Percentiles rank a stretch among this genome's conserved stretches.
Evolutionary conservation across 2,113 vertebrate species (phyloP).

Genomic region (Ophiodon elongatus): DNA sequence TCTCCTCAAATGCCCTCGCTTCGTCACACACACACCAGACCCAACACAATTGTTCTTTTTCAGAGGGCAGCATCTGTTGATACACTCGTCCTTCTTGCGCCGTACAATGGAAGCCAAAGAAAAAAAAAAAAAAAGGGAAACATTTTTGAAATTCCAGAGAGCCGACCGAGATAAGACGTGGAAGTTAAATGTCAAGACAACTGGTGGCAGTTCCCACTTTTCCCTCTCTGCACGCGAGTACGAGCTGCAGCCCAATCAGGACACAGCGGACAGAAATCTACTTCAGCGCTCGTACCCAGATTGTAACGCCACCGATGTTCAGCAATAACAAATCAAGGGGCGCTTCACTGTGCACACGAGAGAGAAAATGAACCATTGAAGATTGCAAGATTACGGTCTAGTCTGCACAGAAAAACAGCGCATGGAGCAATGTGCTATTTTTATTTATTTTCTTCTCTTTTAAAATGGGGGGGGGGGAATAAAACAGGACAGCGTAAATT

Average conservation of each 20-base stretch:
- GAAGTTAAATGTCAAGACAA: constrained; percentile 56
- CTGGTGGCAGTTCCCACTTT: constrained; percentile 37
- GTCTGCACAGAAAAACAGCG: constrained; percentile 33
- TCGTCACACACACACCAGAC: constrained; percentile 22
- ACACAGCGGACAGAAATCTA: constrained; percentile 43
- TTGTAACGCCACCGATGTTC: constrained; percentile 41
- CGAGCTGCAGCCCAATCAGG: constrained; percentile 44
- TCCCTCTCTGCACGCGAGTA: constrained; percentile 11
- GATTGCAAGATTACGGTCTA: constrained; percentile 37
- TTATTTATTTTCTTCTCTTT: background rate
- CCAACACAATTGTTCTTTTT: constrained; percentile 19
- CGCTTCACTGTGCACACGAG: constrained; percentile 36
- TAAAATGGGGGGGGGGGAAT: background rate
- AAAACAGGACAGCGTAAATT: constrained; percentile 13
- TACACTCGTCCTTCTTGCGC: constrained; percentile 35
- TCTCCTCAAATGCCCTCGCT: background rate
- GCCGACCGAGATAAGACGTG: constrained; percentile 32
- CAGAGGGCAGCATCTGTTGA: constrained; percentile 44
- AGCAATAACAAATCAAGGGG: constrained; percentile 49
- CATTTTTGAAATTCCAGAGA: constrained; percentile 53
- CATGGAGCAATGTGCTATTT: constrained; percentile 55
- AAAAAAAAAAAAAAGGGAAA: constrained; percentile 47
- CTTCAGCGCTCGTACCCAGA: constrained; percentile 35
- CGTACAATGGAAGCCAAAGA: constrained; percentile 42
- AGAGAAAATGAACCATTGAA: constrained; percentile 42